phyloP scores from a whole-genome alignment of 64 coral and sea anemone genomes.

The Stichodactyla helianthus region DNA sequence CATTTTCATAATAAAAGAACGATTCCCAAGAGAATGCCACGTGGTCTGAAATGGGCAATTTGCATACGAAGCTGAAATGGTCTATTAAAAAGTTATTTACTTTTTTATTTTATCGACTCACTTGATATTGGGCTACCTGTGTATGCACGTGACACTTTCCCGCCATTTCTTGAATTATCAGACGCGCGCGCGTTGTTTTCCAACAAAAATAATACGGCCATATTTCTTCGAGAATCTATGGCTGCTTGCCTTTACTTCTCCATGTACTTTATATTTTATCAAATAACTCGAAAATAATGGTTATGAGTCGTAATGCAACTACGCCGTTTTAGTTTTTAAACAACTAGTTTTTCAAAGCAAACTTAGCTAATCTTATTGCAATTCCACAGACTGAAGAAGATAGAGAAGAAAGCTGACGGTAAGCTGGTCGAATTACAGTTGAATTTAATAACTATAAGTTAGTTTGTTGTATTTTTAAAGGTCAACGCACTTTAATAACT shows the following conservation, averaged over 20 bases:
- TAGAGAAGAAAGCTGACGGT: background rate
- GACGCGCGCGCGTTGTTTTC: background rate
- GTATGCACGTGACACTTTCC: background rate
- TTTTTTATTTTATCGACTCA: too few species aligned
- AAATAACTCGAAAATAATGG: too few species aligned
- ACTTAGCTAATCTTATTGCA: background rate
- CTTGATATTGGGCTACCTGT: conserved; percentile 5
- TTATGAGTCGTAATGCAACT: too few species aligned
- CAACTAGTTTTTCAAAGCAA: background rate
- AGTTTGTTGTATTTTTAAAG: background rate
- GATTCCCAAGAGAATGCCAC: too few species aligned
- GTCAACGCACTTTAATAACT: background rate
- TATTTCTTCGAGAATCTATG: background rate
- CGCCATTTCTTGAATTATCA: background rate
- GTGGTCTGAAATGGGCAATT: too few species aligned
- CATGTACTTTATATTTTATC: too few species aligned
- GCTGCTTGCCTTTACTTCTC: background rate
- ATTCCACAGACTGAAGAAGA: background rate
- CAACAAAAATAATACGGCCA: background rate
- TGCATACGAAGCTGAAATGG: too few species aligned
- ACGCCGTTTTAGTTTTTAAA: background rate
- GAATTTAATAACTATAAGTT: background rate
- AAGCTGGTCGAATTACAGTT: too few species aligned
- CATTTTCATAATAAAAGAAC: too few species aligned
- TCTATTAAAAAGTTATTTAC: too few species aligned